Percentiles rank a stretch among this genome's conserved stretches.
Evolutionary conservation across 2,888 invertebrate genomes (phyloP).

Genomic region (Morinoia aosen): DNA sequence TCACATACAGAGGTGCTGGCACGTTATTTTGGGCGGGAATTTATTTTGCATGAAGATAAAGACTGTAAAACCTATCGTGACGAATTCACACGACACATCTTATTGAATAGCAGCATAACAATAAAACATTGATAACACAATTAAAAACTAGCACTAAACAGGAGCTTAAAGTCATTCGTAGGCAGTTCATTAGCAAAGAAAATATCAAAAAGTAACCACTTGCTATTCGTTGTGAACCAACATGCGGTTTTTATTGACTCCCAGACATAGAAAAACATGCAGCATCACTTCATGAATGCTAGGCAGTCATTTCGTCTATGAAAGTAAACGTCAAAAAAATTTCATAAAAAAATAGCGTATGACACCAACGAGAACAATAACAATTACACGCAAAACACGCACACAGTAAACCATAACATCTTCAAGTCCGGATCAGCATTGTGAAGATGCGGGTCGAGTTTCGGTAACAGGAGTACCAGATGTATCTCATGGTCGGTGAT

Average conservation of each 20-base stretch:
- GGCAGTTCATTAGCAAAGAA: too few species aligned
- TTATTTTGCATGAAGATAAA: too few species aligned
- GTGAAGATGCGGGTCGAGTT: not conserved
- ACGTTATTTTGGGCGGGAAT: too few species aligned
- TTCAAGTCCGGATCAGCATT: not conserved
- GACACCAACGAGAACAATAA: not conserved
- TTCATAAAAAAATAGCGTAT: not conserved
- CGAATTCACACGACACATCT: too few species aligned
- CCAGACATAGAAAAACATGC: not conserved
- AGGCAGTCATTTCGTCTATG: not conserved
- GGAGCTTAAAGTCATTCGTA: too few species aligned
- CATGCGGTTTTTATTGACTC: not conserved
- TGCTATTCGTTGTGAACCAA: not conserved
- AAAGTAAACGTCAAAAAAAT: not conserved
- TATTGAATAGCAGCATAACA: too few species aligned
- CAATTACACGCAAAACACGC: not conserved
- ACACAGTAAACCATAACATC: not conserved
- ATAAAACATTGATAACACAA: too few species aligned
- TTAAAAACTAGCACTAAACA: too few species aligned
- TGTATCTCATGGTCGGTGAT: not conserved
- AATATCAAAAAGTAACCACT: too few species aligned
- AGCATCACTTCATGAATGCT: not conserved
- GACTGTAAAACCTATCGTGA: too few species aligned
- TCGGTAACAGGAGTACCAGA: too few species aligned
- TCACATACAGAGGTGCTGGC: too few species aligned